Base-by-base conservation (phyloP, 92 coral and sea anemone genomes). In the Parazoanthus darwini region DNA sequence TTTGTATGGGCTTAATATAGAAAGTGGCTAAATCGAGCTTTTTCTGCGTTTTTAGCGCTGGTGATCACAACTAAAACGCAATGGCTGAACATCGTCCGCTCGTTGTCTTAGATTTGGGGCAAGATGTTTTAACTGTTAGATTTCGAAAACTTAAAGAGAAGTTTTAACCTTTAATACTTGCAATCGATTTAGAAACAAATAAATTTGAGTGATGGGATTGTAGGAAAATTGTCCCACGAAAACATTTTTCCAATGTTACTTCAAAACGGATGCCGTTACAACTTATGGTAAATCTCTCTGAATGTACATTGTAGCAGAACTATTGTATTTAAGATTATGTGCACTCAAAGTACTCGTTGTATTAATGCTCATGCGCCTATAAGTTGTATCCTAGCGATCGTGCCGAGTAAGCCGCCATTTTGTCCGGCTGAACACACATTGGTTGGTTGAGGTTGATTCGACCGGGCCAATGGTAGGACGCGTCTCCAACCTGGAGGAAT, bases 361-460 rank as follows among this genome's bases (percentile, higher is more conserved):
- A 9, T 20, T 4, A 11, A 2, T 44, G 87, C 68, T 44, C 79
- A 48, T 70, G 87, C 43, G 22, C 87, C 38, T 82, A 84, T 66
- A 84, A 48, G 79, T 84, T 84, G 79, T 84, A 84, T 18, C 87
- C 87, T 35, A 84, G 46, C 78, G 87, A 84, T 50, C 87, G 77
- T 22, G 87, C 87, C 16, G 78, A 48, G 44, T 84, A 84, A 18
- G 87, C 87, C 33, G 87, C 87, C 87, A 84, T 84, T 48, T 84
- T 84, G 13, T 84, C 87, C 15, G 87, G 68, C 44, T 84, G 87
- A 74, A 84, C 87, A 22, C 87, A 84, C 87, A 84, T 84, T 22
- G 87, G 87, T 71, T 84, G 87, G 68, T 84, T 84, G 66, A 84
- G 63, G 66, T 84, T 84, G 65, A 84, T 84, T 16, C 87, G 65